Base-by-base conservation (phyloP, 1,140 invertebrate species). In the Ceratoteleas bidentatus region DNA sequence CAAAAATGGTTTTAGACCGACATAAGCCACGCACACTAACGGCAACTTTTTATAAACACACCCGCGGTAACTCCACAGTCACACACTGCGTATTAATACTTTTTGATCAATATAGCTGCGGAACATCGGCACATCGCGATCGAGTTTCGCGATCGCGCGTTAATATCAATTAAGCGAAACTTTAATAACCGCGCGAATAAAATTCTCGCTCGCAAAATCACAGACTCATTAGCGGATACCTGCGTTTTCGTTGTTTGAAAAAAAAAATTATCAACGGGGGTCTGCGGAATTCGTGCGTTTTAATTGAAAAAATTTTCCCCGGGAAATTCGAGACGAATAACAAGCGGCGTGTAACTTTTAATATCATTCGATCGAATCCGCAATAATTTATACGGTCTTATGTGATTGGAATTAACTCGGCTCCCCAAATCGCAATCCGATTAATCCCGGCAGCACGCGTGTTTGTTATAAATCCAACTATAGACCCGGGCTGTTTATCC, bases 381-480 rank as follows among this genome's bases (percentile, higher is more conserved):
- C 10, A 13, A 8, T 11, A n/a, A n/a, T n/a, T n/a, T n/a, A n/a
- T n/a, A n/a, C n/a, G n/a, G n/a, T n/a, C n/a, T n/a, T n/a, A n/a
- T n/a, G n/a, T n/a, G n/a, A n/a, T n/a, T n/a, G n/a, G n/a, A n/a
- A n/a, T n/a, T n/a, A n/a, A n/a, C n/a, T n/a, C n/a, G n/a, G 40
- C 40, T n/a, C 43, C 14, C n/a, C 15, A 33, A 65, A 49, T 53
- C 34, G 16, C 40, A 68, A 76, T 47, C 24, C 33, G 57, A 69
- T 77, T 76, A 76, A 76, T 61, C 53, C 38, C 38, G 56, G 36
- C 45, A 52, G 24, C 24, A 24, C 47, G 49, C 54, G 15, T 74
- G 50, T 76, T 72, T 50, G 54, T 72, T 61, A 69, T 81, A 66
- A 66, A 76, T 76, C 52, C 7, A 66, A 62, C 49, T 50, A 60